phyloP scores from a whole-genome alignment of 2,888 invertebrate species.

The Plagodis pulveraria region DNA sequence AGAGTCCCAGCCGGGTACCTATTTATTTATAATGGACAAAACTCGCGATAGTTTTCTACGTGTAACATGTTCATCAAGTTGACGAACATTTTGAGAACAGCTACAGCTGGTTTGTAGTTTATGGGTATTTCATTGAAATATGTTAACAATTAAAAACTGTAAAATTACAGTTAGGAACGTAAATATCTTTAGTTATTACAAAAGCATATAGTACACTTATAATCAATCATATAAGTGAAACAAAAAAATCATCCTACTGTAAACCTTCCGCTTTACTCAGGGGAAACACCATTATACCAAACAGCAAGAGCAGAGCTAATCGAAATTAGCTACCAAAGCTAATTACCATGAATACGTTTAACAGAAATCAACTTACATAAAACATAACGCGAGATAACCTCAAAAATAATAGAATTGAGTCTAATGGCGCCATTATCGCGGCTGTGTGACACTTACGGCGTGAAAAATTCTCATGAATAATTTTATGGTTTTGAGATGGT shows the following conservation, averaged over 20 bases:
- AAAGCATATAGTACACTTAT: too few species aligned
- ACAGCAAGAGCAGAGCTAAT: constrained; percentile 56
- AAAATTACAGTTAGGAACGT: too few species aligned
- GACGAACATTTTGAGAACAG: too few species aligned
- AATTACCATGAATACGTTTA: constrained; percentile 68
- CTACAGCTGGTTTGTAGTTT: too few species aligned
- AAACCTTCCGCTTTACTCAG: constrained; percentile 25
- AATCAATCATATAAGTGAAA: too few species aligned
- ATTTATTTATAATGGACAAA: too few species aligned
- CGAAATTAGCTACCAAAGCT: constrained; percentile 61
- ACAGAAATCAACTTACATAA: constrained; percentile 64
- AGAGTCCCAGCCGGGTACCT: too few species aligned
- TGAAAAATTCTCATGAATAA: constrained; percentile 29
- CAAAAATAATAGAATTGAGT: constrained; percentile 30
- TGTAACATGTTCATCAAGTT: too few species aligned
- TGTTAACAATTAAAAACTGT: too few species aligned
- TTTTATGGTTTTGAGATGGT: constrained; percentile 2
- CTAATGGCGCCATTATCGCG: constrained; percentile 30
- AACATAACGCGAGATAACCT: constrained; percentile 54
- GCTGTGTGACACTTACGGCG: constrained; percentile 28
- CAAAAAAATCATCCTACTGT: constrained; percentile 9
- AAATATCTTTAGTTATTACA: too few species aligned
- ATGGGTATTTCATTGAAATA: too few species aligned
- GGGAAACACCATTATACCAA: constrained; percentile 45
- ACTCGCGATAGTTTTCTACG: too few species aligned